Evolutionary conservation across 2,797 vertebrate genomes (phyloP), one percentile per base, ranked within the genome.

Genomic region (Tauraco hartlaubi): DNA sequence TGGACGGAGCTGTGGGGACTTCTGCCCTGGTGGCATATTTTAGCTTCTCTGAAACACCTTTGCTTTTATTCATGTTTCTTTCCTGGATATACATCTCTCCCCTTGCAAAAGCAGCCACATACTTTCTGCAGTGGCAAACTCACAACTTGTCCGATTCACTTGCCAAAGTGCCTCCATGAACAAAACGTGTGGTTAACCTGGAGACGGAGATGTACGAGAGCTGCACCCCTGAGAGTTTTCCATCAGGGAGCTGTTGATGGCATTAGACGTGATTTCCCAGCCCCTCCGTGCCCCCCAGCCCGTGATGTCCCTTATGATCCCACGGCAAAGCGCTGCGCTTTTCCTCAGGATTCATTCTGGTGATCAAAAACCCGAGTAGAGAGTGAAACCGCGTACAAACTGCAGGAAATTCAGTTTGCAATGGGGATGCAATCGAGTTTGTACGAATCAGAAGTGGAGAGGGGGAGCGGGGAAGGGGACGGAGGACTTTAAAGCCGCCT

Each of bases 231-330:
- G 55, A 13, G 68, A 3, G 25, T 26, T n/a, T 69, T 1, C 11
- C 59, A 5, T 4, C 46, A 16, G 89, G 66, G 62, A 69, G 58
- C 59, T 51, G 33, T 10, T 49, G 59, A 9, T 52, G 69, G 12
- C 23, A 1, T 5, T 5, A 3, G 49, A 15, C 0, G 8, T 14
- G 62, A 41, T n/a, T 52, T 23, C 49, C 39, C 51, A 68, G 71
- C 58, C 46, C 63, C 67, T 15, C 31, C 49, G n/a, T 33, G 39
- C 26, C 19, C 58, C 21, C 26, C n/a, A 9, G n/a, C 63, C 62
- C 10, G 0, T 6, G 18, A 0, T 0, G 0, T 14, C 52, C 6
- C 5, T 49, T 19, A 20, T 0, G 48, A 31, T 20, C 63, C 21
- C 1, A 15, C 1, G 35, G 39, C 77, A 12, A 39, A 84, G 48